Evolutionary conservation across 2,113 vertebrate genomes (phyloP).

Genomic region (Sigmodon hispidus): DNA sequence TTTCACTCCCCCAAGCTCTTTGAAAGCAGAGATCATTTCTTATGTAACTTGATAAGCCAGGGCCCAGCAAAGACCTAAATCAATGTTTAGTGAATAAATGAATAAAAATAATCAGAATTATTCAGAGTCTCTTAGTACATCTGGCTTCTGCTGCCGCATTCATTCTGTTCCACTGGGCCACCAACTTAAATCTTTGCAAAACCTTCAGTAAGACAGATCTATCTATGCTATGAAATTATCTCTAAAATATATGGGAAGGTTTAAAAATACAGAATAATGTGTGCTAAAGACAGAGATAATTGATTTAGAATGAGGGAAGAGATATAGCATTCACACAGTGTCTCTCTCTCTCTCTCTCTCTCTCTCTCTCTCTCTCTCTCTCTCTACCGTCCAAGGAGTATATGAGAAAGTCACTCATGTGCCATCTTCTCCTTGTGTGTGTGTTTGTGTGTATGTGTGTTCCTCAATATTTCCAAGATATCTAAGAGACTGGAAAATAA

Average conservation of each 20-base stretch:
- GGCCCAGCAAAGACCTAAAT: conserved; percentile 50
- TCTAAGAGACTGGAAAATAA: background rate
- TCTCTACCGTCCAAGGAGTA: background rate
- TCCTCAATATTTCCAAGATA: conserved; percentile 23
- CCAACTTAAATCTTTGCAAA: conserved; percentile 34
- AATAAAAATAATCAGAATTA: conserved; percentile 57
- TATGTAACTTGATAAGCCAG: conserved; percentile 49
- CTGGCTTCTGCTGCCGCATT: background rate
- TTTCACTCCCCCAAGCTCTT: conserved; percentile 31
- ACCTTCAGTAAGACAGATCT: background rate
- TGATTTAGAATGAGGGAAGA: conserved; percentile 20
- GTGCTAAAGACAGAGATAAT: background rate
- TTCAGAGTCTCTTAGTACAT: background rate
- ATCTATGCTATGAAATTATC: background rate
- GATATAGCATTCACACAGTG: accelerated
- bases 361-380: background rate
- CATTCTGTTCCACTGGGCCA: background rate
- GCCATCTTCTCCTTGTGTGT: background rate
- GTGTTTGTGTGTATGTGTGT: background rate
- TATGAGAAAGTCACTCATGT: background rate
- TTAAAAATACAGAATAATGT: background rate
- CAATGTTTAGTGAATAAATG: conserved; percentile 48
- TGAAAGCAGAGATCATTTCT: conserved; percentile 57
- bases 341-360: background rate
- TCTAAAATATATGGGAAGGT: background rate